Conservation (phyloP, 2,797 vertebrate genomes). For the Trichosurus vulpecula region DNA sequence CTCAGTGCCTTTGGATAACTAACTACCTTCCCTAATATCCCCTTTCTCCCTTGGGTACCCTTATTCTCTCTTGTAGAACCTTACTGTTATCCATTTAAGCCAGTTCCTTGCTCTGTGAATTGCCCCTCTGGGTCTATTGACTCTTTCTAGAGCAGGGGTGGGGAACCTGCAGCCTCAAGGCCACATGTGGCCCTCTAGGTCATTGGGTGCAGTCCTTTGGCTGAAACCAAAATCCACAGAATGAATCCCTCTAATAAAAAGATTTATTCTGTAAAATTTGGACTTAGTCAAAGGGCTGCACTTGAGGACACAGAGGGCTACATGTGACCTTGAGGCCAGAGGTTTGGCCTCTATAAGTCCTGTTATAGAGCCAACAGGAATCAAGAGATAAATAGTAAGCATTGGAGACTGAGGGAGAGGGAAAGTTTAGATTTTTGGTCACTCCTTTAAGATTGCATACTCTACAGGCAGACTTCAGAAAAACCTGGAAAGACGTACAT, state of each 20-base stretch:
- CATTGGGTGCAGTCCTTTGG: too few species aligned
- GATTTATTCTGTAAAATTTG: too few species aligned
- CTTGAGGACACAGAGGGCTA: too few species aligned
- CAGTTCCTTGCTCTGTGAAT: conserved; percentile 3
- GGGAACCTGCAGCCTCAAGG: too few species aligned
- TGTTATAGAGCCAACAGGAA: neutral
- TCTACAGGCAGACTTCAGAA: neutral
- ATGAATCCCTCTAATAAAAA: too few species aligned
- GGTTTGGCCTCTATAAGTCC: too few species aligned
- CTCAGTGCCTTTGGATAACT: neutral
- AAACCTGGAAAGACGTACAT: too few species aligned
- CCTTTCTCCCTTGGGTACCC: neutral
- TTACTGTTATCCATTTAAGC: conserved; percentile 21
- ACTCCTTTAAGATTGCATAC: neutral
- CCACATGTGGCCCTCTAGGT: too few species aligned
- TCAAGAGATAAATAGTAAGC: neutral
- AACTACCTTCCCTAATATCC: neutral
- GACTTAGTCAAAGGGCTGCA: too few species aligned
- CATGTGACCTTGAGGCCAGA: too few species aligned
- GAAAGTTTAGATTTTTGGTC: neutral
- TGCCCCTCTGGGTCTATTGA: conserved; percentile 37
- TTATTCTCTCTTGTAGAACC: conserved; percentile 14
- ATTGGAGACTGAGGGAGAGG: neutral
- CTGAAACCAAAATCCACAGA: too few species aligned
- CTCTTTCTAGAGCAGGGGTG: too few species aligned